Conservation (phyloP, 2,888 invertebrate genomes). For the Hartigia nigra region DNA sequence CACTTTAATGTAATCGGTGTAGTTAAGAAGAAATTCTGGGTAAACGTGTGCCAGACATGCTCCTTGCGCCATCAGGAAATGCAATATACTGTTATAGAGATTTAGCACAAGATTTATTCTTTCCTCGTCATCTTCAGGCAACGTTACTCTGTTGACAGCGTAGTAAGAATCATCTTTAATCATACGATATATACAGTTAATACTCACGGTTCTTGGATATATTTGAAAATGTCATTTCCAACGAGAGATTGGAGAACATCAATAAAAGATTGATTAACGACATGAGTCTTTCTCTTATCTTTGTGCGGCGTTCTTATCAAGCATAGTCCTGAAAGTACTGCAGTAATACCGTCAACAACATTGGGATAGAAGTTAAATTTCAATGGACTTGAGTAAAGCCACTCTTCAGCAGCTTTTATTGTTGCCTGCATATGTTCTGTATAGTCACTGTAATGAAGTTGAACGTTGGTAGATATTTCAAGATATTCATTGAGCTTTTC, state of each 20-base stretch:
- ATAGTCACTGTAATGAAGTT: constrained; percentile 28
- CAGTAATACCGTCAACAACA: constrained; percentile 37
- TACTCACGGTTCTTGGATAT: constrained; percentile 24
- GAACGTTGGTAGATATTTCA: background rate
- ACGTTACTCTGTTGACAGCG: background rate
- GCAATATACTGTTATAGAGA: constrained; percentile 57
- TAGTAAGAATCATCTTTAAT: background rate
- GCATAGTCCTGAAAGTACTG: constrained; percentile 31
- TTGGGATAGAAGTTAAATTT: constrained; percentile 43
- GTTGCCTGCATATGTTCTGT: constrained; percentile 47
- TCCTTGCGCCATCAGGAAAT: constrained; percentile 56
- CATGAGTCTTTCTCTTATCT: constrained; percentile 27
- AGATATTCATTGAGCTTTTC: background rate
- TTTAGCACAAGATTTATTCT: constrained; percentile 48
- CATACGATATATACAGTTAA: background rate
- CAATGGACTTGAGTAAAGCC: constrained; percentile 56
- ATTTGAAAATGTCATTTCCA: constrained; percentile 41
- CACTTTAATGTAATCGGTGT: constrained; percentile 57
- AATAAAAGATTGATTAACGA: constrained; percentile 45
- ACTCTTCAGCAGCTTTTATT: constrained; percentile 57
- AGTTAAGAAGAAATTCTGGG: constrained; percentile 62
- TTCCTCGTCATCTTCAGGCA: constrained; percentile 41
- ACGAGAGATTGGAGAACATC: constrained; percentile 52
- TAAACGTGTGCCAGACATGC: constrained; percentile 62
- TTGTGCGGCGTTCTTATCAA: constrained; percentile 21